phyloP scores from a whole-genome alignment of 2,888 invertebrate genomes.

The Calameuta pallipes region DNA sequence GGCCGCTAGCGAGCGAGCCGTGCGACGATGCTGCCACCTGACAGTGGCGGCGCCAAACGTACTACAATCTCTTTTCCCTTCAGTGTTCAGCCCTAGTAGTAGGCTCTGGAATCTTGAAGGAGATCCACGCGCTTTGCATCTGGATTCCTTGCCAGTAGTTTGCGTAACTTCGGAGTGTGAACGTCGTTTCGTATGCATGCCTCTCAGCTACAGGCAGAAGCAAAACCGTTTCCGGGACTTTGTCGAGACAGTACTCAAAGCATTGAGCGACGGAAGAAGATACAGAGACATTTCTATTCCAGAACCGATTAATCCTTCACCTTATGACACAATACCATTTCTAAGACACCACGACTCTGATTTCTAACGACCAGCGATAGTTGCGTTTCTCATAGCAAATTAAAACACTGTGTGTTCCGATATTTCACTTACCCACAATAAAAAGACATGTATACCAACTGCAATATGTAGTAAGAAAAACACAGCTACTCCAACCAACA shows the following conservation, averaged over 20 bases:
- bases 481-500: background rate
- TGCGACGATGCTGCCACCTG: slow-evolving; percentile 52
- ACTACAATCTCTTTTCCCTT: slow-evolving; percentile 16
- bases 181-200: background rate
- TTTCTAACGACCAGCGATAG: background rate
- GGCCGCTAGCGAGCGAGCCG: slow-evolving; percentile 52
- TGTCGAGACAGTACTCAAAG: background rate
- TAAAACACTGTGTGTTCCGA: background rate
- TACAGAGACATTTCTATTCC: background rate
- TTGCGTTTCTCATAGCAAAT: background rate
- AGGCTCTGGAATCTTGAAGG: background rate
- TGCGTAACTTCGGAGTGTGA: background rate
- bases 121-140: background rate
- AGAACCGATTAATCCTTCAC: background rate
- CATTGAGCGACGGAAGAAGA: background rate
- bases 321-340: background rate
- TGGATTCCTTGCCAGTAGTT: background rate
- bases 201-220: background rate
- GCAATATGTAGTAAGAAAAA: background rate
- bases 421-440: background rate
- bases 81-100: slow-evolving; percentile 1
- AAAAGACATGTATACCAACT: background rate
- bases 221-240: background rate
- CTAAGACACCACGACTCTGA: background rate
- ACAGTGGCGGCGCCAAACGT: slow-evolving; percentile 47